A percentile compares a stretch with the other conserved stretches of the same genome.
phyloP scores from a whole-genome alignment of 2,888 invertebrate species.

The Torymus tubicola region DNA sequence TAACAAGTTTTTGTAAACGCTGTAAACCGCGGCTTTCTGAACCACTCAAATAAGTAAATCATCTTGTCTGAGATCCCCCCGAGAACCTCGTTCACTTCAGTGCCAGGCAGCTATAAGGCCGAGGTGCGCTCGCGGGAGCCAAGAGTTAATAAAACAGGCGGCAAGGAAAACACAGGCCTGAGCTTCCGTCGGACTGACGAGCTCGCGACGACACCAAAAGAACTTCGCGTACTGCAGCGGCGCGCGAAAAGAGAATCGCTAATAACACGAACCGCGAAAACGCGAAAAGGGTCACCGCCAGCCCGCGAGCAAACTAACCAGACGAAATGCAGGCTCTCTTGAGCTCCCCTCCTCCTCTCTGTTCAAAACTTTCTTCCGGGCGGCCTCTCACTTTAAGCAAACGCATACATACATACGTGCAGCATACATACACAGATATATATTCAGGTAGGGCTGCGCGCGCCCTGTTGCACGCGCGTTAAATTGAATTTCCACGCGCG shows the following conservation, averaged over 20 bases:
- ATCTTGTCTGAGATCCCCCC: too few relatives aligned
- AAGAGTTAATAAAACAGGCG: too few relatives aligned
- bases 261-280: background rate
- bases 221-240: too few relatives aligned
- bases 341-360: background rate
- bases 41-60: too few relatives aligned
- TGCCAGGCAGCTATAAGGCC: too few relatives aligned
- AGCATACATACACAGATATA: background rate
- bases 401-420: background rate
- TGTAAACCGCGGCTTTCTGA: too few relatives aligned
- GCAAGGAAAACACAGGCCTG: too few relatives aligned
- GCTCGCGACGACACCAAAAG: too few relatives aligned
- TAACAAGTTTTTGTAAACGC: too few relatives aligned
- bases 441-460: background rate
- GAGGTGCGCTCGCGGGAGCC: too few relatives aligned
- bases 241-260: constrained; percentile 13
- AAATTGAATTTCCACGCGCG: constrained; percentile 40
- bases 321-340: constrained; percentile 1
- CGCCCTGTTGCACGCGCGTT: background rate
- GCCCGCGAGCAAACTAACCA: constrained; percentile 9
- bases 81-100: too few relatives aligned
- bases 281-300: background rate
- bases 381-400: background rate
- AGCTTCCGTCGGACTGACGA: too few relatives aligned
- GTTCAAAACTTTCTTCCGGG: constrained; percentile 20